phyloP scores from a whole-genome alignment of 2,888 invertebrate genomes.

The Spilosoma lubricipeda region DNA sequence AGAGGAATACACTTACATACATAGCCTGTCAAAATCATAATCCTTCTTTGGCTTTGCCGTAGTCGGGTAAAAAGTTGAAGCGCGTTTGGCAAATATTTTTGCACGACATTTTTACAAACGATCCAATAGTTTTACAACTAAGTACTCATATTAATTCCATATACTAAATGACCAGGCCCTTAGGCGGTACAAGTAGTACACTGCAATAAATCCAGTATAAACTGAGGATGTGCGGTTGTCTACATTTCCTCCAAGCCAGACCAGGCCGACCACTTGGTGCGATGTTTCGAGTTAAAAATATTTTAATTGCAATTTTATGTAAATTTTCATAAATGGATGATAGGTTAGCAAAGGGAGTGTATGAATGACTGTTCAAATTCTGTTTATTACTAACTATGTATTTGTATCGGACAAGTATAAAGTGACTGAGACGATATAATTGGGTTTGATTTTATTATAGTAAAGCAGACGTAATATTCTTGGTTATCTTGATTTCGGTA shows the following conservation, averaged over 20 bases:
- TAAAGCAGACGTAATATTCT: neutral
- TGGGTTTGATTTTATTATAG: too few species aligned
- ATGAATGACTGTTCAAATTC: neutral
- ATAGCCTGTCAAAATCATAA: too few species aligned
- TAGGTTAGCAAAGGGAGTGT: neutral
- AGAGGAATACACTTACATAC: too few species aligned
- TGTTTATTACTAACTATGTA: neutral
- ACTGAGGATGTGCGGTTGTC: constrained; percentile 8
- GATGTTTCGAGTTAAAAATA: neutral
- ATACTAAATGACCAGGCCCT: neutral
- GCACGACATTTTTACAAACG: too few species aligned
- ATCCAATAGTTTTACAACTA: too few species aligned
- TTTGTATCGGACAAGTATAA: neutral
- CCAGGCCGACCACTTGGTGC: neutral
- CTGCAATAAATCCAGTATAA: constrained; percentile 6
- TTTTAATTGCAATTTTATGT: neutral
- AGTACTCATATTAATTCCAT: too few species aligned
- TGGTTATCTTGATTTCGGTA: neutral
- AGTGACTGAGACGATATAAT: neutral
- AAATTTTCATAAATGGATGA: neutral
- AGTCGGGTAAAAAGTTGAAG: too few species aligned
- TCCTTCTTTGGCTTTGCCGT: too few species aligned
- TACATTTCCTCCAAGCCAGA: constrained; percentile 3
- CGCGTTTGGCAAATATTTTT: neutral
- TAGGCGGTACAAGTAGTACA: constrained; percentile 3